These are phyloP conservation scores for Papilio aristodemus DNA, from an alignment of 1,140 invertebrate genomes.

Conservation along the genomic window DNA sequence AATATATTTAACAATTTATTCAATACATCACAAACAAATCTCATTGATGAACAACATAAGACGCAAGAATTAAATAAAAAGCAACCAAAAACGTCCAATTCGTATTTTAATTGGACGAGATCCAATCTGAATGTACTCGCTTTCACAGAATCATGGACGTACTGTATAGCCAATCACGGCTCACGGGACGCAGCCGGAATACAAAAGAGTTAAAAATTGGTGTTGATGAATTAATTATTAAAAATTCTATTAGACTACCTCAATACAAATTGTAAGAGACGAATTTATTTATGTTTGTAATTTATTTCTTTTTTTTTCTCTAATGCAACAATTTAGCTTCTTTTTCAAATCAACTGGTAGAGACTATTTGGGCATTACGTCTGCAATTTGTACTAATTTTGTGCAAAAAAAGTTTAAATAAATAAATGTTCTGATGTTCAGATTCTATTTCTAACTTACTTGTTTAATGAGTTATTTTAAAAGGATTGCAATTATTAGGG, in stretches of 20 bases:
- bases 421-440: too few relatives aligned
- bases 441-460: background rate
- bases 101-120: slow-evolving; percentile 15
- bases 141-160: background rate
- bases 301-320: too few relatives aligned
- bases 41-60: background rate
- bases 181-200: background rate
- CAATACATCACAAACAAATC: too few relatives aligned
- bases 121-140: slow-evolving; percentile 8
- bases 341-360: too few relatives aligned
- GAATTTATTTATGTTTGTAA: too few relatives aligned
- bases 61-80: slow-evolving; percentile 3
- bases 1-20: too few relatives aligned
- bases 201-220: slow-evolving; percentile 3
- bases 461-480: background rate
- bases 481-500: background rate
- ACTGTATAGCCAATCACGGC: slow-evolving; percentile 10
- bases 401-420: too few relatives aligned
- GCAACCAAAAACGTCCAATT: background rate
- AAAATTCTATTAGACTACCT: background rate
- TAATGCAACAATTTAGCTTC: too few relatives aligned
- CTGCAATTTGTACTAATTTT: too few relatives aligned
- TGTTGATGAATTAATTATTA: background rate
- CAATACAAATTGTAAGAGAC: too few relatives aligned
- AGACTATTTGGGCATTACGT: too few relatives aligned